phyloP scores from a whole-genome alignment of 2,797 vertebrate genomes.

The Chaetodon trifasciatus region DNA sequence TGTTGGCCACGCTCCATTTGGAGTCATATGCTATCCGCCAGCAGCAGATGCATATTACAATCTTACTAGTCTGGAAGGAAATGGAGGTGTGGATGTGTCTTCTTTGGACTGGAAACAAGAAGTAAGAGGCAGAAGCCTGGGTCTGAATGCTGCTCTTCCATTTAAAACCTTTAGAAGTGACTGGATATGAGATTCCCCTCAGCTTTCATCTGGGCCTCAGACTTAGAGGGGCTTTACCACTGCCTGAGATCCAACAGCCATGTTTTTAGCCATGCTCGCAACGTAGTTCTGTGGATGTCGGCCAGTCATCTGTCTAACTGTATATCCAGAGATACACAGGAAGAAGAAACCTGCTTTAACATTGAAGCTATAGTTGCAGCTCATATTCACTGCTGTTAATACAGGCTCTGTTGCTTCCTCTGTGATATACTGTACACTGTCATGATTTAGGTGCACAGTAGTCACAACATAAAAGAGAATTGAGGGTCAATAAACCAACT shows the following conservation, averaged over 20 bases:
- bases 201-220: conserved; percentile 1
- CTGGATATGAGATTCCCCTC: conserved; percentile 5
- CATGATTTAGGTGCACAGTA: not conserved
- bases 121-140: not conserved
- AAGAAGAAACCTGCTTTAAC: conserved; percentile 8
- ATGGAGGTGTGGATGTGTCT: conserved; percentile 18
- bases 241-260: not conserved
- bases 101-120: conserved; percentile 14
- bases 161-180: conserved; percentile 13
- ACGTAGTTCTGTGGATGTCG: not conserved
- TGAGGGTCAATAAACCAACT: conserved; percentile 37
- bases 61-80: conserved; percentile 21
- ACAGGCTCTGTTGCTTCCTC: conserved; percentile 4
- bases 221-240: not conserved
- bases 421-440: not conserved
- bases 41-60: conserved; percentile 50
- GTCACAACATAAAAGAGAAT: conserved; percentile 3
- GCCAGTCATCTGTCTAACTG: not conserved
- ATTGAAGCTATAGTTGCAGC: not conserved
- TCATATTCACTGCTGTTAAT: conserved; percentile 8
- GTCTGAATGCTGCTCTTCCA: conserved; percentile 10
- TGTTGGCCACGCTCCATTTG: conserved; percentile 54
- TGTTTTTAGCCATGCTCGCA: not conserved
- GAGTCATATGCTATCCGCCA: conserved; percentile 43
- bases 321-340: not conserved